A percentile compares a stretch with the other conserved stretches of the same genome.
Evolutionary conservation across 1,140 invertebrate genomes (phyloP).

Genomic region (Drosophila kepulauana): DNA sequence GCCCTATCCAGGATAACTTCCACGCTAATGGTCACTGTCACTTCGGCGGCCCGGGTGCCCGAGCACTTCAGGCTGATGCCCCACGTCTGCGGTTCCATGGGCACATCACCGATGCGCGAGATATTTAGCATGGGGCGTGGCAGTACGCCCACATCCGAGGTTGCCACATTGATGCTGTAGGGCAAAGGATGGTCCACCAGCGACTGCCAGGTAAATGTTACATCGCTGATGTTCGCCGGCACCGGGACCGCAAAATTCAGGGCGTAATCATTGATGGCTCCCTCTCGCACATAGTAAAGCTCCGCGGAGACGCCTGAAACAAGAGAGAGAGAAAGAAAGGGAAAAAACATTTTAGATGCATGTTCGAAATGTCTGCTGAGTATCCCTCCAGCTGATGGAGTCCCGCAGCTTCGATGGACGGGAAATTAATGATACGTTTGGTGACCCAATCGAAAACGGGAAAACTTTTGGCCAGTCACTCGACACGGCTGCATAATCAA

Average conservation of each 20-base stretch:
- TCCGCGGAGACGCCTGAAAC: constrained; percentile 93
- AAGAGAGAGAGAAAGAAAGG: constrained; percentile 1
- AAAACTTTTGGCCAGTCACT: constrained; percentile 75
- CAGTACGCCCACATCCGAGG: constrained; percentile 91
- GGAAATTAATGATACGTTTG: constrained; percentile 75
- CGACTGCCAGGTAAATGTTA: constrained; percentile 95
- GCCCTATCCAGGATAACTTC: constrained; percentile 91
- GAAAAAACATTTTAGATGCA: constrained; percentile 34
- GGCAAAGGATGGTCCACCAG: constrained; percentile 90
- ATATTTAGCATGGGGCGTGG: constrained; percentile 93
- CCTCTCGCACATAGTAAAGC: constrained; percentile 94
- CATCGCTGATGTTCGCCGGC: constrained; percentile 91
- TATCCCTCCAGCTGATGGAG: constrained; percentile 15
- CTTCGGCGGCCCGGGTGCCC: constrained; percentile 92
- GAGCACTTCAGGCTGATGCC: constrained; percentile 92
- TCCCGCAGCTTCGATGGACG: constrained; percentile 2
- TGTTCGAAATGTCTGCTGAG: constrained; percentile 34
- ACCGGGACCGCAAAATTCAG: constrained; percentile 94
- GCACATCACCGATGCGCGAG: constrained; percentile 91
- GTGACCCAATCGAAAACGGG: constrained; percentile 59
- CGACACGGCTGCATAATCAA: constrained; percentile 72
- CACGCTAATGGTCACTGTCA: constrained; percentile 93
- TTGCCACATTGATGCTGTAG: constrained; percentile 92
- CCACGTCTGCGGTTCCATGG: constrained; percentile 92
- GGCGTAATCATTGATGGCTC: constrained; percentile 93